phyloP scores from a whole-genome alignment of 1,140 invertebrate species.

The Potamilus streckersoni region DNA sequence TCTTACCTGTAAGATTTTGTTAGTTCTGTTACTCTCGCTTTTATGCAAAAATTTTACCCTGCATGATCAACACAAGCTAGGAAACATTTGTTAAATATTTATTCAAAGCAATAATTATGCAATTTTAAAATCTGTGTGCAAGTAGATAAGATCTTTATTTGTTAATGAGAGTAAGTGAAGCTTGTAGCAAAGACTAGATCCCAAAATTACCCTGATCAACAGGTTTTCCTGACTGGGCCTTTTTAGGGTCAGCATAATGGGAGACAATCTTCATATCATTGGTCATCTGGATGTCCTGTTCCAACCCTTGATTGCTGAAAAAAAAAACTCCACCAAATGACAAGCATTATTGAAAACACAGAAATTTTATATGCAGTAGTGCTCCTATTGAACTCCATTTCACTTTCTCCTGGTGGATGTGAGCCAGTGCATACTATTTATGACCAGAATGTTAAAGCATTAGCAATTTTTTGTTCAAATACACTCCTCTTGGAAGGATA shows the following conservation, averaged over 20 bases:
- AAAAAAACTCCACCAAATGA: not conserved
- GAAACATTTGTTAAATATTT: too few species aligned
- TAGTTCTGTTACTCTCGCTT: too few species aligned
- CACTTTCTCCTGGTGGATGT: not conserved
- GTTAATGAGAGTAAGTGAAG: too few species aligned
- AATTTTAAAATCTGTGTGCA: too few species aligned
- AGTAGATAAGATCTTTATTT: too few species aligned
- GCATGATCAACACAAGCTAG: too few species aligned
- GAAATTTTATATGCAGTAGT: not conserved
- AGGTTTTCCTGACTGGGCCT: conserved; percentile 58
- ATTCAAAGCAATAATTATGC: too few species aligned
- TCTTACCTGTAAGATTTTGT: too few species aligned
- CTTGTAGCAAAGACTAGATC: too few species aligned
- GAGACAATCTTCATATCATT: conserved; percentile 64
- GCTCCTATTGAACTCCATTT: not conserved
- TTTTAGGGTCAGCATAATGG: conserved; percentile 55
- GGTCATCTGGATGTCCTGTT: conserved; percentile 64
- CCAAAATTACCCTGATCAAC: conserved; percentile 63
- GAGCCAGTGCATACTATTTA: not conserved
- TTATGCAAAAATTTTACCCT: too few species aligned
- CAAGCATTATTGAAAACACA: not conserved
- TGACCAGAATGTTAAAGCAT: not conserved
- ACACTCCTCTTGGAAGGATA: too few species aligned
- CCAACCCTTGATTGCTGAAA: conserved; percentile 61
- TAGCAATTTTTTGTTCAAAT: too few species aligned